These are phyloP conservation scores for Oscheius sp. DNA, from an alignment of 2,888 invertebrate genomes.

Conservation along the genomic window DNA sequence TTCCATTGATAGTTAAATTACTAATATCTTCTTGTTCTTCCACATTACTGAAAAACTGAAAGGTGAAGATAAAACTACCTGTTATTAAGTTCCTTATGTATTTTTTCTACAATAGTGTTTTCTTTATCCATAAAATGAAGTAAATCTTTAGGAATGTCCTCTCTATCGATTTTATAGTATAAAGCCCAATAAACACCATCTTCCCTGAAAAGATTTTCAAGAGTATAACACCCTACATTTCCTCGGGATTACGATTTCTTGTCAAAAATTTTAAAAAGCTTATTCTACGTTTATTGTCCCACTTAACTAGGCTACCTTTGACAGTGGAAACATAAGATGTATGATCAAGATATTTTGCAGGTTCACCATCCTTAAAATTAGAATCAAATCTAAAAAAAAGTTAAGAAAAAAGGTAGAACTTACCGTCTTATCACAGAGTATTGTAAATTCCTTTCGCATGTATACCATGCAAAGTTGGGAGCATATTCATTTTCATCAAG, in stretches of 20 bases:
- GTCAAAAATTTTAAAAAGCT: too few relatives aligned
- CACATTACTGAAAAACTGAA: background rate
- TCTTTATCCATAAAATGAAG: too few relatives aligned
- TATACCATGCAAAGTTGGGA: background rate
- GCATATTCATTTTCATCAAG: background rate
- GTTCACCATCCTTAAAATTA: background rate
- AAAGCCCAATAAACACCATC: too few relatives aligned
- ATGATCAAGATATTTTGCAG: background rate
- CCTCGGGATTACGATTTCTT: too few relatives aligned
- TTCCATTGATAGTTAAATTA: background rate
- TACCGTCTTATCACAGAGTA: conserved; percentile 4
- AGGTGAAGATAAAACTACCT: too few relatives aligned
- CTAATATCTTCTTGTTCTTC: background rate
- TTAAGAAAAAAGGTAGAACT: background rate
- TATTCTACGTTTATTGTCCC: too few relatives aligned
- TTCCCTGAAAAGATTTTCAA: too few relatives aligned
- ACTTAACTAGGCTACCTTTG: conserved; percentile 1
- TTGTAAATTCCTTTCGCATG: background rate
- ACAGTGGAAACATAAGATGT: conserved; percentile 6
- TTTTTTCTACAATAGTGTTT: too few relatives aligned
- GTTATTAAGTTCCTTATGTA: too few relatives aligned
- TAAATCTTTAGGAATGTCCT: too few relatives aligned
- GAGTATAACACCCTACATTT: too few relatives aligned
- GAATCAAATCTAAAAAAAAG: background rate
- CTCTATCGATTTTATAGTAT: too few relatives aligned